phyloP scores from a whole-genome alignment of 1,140 invertebrate genomes.

The Aradophagus sp. region DNA sequence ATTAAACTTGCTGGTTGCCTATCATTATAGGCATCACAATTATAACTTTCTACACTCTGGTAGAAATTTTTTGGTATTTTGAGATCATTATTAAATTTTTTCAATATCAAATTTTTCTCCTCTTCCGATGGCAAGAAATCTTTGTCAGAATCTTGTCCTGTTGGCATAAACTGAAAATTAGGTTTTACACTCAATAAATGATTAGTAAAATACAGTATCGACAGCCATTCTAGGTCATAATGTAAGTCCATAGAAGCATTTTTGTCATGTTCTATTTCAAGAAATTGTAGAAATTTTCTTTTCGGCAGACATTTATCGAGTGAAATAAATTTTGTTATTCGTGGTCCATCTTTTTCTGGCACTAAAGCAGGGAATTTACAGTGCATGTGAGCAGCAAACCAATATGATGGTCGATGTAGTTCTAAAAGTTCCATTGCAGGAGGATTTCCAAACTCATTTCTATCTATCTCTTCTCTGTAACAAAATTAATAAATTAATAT shows the following conservation, averaged over 20 bases:
- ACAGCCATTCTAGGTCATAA: conserved; percentile 96
- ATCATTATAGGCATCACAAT: conserved; percentile 60
- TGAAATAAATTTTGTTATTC: conserved; percentile 92
- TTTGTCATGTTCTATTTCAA: conserved; percentile 77
- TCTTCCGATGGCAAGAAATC: conserved; percentile 85
- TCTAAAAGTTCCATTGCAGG: conserved; percentile 87
- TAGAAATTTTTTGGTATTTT: conserved; percentile 85
- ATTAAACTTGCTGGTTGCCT: conserved; percentile 69
- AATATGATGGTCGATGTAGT: conserved; percentile 88
- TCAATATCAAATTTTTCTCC: conserved; percentile 81
- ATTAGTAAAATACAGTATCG: conserved; percentile 90
- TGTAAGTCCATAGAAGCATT: conserved; percentile 78
- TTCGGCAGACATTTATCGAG: conserved; percentile 96
- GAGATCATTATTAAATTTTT: conserved; percentile 81
- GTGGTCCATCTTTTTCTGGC: conserved; percentile 67
- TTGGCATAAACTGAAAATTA: conserved; percentile 85
- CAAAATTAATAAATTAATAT: too few species aligned
- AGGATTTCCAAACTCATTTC: conserved; percentile 87
- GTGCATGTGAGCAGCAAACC: conserved; percentile 98
- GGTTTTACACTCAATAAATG: conserved; percentile 87
- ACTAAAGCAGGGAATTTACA: conserved; percentile 95
- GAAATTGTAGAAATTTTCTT: conserved; percentile 88
- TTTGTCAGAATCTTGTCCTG: conserved; percentile 80
- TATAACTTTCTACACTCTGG: conserved; percentile 80
- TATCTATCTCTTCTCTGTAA: conserved; percentile 85